Evolutionary conservation across 2,888 invertebrate genomes (phyloP).

Genomic region (Terebella lapidaria): DNA sequence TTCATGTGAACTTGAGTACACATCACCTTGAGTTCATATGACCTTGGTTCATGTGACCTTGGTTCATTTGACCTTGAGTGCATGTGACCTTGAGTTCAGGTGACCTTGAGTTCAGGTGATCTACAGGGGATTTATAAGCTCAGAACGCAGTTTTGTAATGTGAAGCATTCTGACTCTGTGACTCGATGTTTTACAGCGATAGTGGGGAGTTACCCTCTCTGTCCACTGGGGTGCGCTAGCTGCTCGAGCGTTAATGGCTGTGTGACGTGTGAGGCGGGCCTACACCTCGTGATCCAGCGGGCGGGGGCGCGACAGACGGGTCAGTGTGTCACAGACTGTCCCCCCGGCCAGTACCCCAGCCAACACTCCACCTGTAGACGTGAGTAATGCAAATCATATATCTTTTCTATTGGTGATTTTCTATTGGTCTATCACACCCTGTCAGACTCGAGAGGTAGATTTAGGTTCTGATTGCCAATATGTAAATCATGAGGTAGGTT

Average conservation of each 20-base stretch:
- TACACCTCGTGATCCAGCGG: neutral
- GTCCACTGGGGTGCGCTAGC: neutral
- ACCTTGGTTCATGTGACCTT: too few relatives aligned
- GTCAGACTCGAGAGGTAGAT: neutral
- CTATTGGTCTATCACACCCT: too few relatives aligned
- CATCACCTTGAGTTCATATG: too few relatives aligned
- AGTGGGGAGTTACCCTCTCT: neutral
- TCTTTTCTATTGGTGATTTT: neutral
- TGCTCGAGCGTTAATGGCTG: neutral
- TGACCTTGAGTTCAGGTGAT: too few relatives aligned
- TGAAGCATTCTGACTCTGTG: too few relatives aligned
- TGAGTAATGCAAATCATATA: neutral
- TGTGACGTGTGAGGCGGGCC: neutral
- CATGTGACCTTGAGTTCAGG: too few relatives aligned
- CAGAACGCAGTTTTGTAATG: too few relatives aligned
- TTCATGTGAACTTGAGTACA: too few relatives aligned
- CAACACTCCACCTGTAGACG: conserved; percentile 23
- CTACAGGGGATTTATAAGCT: too few relatives aligned
- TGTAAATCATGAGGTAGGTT: too few relatives aligned
- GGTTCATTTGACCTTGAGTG: too few relatives aligned
- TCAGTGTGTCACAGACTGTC: neutral
- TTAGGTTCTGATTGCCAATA: neutral
- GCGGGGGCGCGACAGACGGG: neutral
- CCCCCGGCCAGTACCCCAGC: conserved; percentile 9
- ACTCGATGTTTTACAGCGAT: too few relatives aligned